These are phyloP conservation scores for Suncus etruscus DNA, from an alignment of 2,113 vertebrate species.

Conservation along the genomic window DNA sequence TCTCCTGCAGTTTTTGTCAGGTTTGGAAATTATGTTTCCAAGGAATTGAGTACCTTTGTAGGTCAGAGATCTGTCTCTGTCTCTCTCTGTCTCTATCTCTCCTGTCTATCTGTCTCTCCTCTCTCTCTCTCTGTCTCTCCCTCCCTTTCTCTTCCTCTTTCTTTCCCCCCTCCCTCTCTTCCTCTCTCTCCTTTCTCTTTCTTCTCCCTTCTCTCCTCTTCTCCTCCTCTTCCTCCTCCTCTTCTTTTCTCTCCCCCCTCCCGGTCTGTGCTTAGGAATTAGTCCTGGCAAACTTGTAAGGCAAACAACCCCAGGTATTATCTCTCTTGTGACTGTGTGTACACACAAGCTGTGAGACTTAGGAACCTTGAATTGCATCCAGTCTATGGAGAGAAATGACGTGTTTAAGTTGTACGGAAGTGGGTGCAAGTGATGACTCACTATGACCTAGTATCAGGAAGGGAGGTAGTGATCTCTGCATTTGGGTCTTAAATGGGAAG, in stretches of 20 bases:
- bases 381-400: not conserved
- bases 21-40: conserved; percentile 11
- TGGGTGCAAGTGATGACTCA: not conserved
- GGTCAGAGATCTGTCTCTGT: not conserved
- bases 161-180: too few species aligned
- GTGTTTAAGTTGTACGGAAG: not conserved
- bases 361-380: not conserved
- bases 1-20: not conserved
- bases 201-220: too few species aligned
- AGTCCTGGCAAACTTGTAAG: too few species aligned
- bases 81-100: too few species aligned
- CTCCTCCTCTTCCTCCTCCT: too few species aligned
- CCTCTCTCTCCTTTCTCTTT: too few species aligned
- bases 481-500: not conserved
- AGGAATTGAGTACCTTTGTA: not conserved
- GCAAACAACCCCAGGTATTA: not conserved
- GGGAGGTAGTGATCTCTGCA: not conserved
- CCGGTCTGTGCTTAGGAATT: too few species aligned
- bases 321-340: not conserved
- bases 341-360: not conserved
- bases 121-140: too few species aligned
- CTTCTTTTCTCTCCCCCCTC: too few species aligned
- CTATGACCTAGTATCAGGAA: not conserved
- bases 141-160: too few species aligned
- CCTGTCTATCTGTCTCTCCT: too few species aligned